Evolutionary conservation across 2,113 vertebrate species (phyloP).

Genomic region (Corythaixoides concolor): DNA sequence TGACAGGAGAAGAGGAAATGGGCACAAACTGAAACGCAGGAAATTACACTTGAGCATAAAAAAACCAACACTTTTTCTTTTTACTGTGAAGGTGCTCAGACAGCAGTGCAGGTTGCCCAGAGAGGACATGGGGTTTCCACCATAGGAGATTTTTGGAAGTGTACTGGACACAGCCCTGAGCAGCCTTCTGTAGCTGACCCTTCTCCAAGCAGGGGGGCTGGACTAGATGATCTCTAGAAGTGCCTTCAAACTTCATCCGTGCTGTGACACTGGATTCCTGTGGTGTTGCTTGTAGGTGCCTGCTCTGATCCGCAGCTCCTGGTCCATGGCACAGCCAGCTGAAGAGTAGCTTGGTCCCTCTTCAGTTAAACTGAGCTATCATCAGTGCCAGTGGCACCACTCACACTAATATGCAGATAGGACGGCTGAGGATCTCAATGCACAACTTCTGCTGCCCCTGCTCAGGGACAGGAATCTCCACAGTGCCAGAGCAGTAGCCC

Average conservation of each 20-base stretch:
- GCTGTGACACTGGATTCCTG: rapidly evolving
- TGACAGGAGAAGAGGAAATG: not conserved
- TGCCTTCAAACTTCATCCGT: not conserved
- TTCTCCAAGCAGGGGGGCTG: not conserved
- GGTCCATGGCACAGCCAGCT: not conserved
- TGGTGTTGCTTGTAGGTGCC: not conserved
- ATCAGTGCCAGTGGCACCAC: not conserved
- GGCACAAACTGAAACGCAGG: not conserved
- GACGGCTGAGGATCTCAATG: not conserved
- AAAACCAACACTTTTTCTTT: not conserved
- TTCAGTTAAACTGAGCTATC: not conserved
- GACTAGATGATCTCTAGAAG: not conserved
- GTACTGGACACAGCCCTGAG: not conserved
- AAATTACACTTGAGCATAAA: not conserved
- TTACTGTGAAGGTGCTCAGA: not conserved
- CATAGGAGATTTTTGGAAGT: not conserved
- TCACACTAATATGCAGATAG: too few relatives aligned
- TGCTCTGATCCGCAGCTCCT: not conserved
- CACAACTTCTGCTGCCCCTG: not conserved
- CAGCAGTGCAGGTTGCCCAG: not conserved
- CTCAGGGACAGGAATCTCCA: not conserved
- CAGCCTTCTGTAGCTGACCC: not conserved
- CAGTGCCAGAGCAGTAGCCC: not conserved
- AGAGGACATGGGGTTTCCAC: not conserved
- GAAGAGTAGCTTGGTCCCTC: not conserved